Base-by-base conservation (phyloP, 2,888 invertebrate species). In the Philopedon plagiatum region DNA sequence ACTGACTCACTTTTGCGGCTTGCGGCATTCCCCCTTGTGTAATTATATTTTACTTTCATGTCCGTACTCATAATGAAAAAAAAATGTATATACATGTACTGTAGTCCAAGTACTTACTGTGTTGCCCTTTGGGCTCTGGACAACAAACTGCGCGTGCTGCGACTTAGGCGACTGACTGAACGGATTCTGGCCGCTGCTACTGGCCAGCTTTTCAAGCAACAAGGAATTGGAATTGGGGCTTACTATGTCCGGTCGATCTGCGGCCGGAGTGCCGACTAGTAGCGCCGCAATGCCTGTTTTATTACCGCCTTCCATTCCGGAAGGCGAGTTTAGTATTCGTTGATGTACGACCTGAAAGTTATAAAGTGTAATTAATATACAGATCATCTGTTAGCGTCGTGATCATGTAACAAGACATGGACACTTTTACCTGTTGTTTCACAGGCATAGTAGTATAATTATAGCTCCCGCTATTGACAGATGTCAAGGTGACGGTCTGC, bases 191-290 rank as follows among this genome's bases (percentile, higher is more conserved):
- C 73, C 74, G 13, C 78, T 79, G 32, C 82, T 85, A 32, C 86
- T 86, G 1, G 87, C 87, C 64, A 89, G 82, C 75, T 89, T 86
- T 79, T 89, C 88, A 70, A 87, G 80, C 13, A 89, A 83, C 57
- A 88, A 81, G 15, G 88, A 87, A 71, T 87, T 87, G 15, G 87
- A 86, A 67, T 87, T 87, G 60, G 88, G 86, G 69, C 88, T 88
- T 29, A 88, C 87, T 73, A 89, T 87, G 63, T 85, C 85, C 18
- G 89, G 88, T 78, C 88, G 86, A 77, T 90, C 89, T 11, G 90
- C 90, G 2, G 89, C 88, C 1, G 90, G 89, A 1, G 89, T 89
- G 15, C 89, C 89, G 80, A 85, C 89, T 57, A 90, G 81, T 54
- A 90, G 83, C 26, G 90, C 90, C 21, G 46, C 62, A 3, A 71